Evolutionary conservation across 2,797 vertebrate species (phyloP).

Genomic region (Eulemur rubriventer): DNA sequence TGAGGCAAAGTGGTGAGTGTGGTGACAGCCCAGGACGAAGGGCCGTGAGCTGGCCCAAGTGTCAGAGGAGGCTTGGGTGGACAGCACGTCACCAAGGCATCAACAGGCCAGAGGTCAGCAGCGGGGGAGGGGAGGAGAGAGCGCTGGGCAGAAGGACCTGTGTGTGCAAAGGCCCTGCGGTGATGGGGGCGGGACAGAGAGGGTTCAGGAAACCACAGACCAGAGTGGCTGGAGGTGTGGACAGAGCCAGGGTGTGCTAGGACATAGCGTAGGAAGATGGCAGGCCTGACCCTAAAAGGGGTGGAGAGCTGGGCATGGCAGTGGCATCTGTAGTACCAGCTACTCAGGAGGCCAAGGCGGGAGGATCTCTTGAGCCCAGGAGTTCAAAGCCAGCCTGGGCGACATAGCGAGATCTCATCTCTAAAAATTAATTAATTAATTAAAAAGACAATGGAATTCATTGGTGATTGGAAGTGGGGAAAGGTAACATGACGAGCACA

Average conservation of each 20-base stretch:
- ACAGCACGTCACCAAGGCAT: background rate
- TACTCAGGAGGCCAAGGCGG: background rate
- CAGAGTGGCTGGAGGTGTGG: background rate
- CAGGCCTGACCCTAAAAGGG: background rate
- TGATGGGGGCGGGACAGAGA: background rate
- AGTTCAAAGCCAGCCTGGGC: background rate
- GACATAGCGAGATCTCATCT: background rate
- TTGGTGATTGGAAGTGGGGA: fast-evolving
- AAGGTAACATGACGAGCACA: fast-evolving
- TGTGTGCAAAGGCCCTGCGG: background rate
- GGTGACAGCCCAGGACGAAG: background rate
- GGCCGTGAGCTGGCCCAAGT: fast-evolving
- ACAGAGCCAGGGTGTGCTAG: background rate
- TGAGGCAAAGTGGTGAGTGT: background rate
- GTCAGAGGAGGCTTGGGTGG: background rate
- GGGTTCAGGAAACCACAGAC: background rate
- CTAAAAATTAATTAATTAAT: background rate
- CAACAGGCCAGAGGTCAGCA: background rate
- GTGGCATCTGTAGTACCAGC: background rate
- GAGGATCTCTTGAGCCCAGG: background rate
- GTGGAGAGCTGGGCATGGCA: no score
- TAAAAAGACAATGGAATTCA: no score
- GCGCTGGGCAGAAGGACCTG: background rate
- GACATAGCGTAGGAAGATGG: fast-evolving
- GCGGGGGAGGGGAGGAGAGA: background rate